phyloP scores from a whole-genome alignment of 2,888 invertebrate genomes.

The Blastobasis lacticolella region DNA sequence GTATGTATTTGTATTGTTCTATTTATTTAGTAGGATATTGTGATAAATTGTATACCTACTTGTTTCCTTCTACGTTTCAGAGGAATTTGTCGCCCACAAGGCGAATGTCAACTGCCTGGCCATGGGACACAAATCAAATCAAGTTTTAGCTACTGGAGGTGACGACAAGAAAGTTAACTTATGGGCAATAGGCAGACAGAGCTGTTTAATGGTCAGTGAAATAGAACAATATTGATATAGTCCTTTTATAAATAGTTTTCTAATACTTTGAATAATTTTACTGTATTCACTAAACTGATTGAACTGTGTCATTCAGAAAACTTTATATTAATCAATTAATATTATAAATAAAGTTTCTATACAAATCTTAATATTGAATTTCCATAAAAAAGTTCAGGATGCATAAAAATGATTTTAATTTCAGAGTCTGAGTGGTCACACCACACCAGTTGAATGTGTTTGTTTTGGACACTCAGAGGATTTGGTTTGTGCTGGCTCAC shows the following conservation, averaged over 20 bases:
- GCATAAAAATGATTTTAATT: slow-evolving; percentile 20
- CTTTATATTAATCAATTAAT: too few species aligned
- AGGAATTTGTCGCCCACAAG: slow-evolving; percentile 91
- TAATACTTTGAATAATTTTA: too few species aligned
- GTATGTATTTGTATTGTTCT: slow-evolving; percentile 72
- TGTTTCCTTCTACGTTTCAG: slow-evolving; percentile 56
- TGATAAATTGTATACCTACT: background rate
- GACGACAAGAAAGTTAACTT: slow-evolving; percentile 98
- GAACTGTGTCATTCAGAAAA: too few species aligned
- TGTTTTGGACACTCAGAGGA: slow-evolving; percentile 96
- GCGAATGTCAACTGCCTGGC: slow-evolving; percentile 92
- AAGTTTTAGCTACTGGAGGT: slow-evolving; percentile 94
- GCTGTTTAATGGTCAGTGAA: slow-evolving; percentile 90
- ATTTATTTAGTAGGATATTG: background rate
- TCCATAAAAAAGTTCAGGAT: too few species aligned
- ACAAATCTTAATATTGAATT: too few species aligned
- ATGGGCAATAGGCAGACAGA: slow-evolving; percentile 96
- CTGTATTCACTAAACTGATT: too few species aligned
- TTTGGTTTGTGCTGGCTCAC: slow-evolving; percentile 94
- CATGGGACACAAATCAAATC: slow-evolving; percentile 91
- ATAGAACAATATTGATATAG: background rate
- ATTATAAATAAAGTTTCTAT: too few species aligned
- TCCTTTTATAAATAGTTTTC: too few species aligned
- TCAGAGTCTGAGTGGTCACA: slow-evolving; percentile 93
- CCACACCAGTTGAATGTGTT: slow-evolving; percentile 95